Percentiles rank a stretch among this genome's conserved stretches.
These are phyloP conservation scores for Tigriopus japonicus DNA, from an alignment of 1,140 invertebrate genomes.

Conservation along the genomic window DNA sequence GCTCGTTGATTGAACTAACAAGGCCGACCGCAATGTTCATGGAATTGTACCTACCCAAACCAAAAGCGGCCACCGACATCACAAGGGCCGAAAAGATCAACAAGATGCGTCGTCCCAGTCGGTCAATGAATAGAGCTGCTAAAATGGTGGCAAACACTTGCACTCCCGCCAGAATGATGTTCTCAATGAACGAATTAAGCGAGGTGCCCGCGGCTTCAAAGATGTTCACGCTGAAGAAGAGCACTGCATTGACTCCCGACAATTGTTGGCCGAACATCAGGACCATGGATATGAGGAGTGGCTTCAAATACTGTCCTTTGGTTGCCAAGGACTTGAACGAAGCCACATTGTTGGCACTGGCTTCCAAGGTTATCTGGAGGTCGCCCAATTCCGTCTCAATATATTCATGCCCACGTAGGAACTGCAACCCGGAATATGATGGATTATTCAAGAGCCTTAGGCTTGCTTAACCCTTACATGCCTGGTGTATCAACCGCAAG, in stretches of 20 bases:
- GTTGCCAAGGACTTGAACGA: not conserved
- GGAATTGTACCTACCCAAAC: constrained; percentile 23
- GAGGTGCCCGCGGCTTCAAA: constrained; percentile 33
- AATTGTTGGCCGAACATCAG: constrained; percentile 46
- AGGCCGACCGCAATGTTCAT: not conserved
- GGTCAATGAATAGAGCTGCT: constrained; percentile 24
- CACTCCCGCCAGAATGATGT: constrained; percentile 27
- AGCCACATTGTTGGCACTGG: not conserved
- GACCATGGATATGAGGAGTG: constrained; percentile 32
- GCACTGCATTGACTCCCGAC: constrained; percentile 51
- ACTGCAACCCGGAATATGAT: not conserved
- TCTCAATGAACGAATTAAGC: constrained; percentile 14
- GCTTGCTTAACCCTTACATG: not conserved
- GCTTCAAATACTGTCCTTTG: constrained; percentile 20
- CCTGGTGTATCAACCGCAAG: not conserved
- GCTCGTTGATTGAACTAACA: not conserved
- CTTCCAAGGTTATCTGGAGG: not conserved
- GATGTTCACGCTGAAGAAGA: constrained; percentile 55
- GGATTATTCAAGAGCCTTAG: not conserved
- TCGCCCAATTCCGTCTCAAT: constrained; percentile 10
- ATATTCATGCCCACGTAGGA: not conserved
- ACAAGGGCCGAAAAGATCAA: constrained; percentile 24
- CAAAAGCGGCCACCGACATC: constrained; percentile 42
- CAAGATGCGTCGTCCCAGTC: constrained; percentile 22
- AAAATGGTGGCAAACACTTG: constrained; percentile 29